Base-by-base conservation (phyloP, 2,113 vertebrate genomes). In the Percopsis transmontana region DNA sequence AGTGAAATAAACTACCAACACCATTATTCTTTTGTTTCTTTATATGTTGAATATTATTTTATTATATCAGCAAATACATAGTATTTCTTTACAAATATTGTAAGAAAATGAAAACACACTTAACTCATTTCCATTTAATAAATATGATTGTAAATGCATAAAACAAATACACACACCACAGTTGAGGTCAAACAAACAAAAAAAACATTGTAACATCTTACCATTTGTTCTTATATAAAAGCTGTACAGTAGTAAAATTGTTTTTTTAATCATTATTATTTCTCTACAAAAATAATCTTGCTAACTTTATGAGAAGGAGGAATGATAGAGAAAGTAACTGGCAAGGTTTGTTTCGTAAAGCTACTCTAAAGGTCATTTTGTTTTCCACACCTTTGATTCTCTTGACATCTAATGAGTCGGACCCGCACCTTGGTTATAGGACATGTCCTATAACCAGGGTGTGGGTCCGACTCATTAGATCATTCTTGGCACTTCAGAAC, bases 61-160 rank as follows among this genome's bases (percentile, higher is more conserved):
- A 82, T 82, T 82, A 87, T 73, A 82, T 85, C 59, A 23, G 62
- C 71, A 86, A 86, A 88, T 87, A 88, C 81, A 86, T 76, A 62
- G 55, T 82, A 71, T 85, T 77, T 79, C 76, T 87, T 66, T 85
- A 80, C 75, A 88, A 89, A 87, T 72, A 79, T 74, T 76, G 76
- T 76, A 87, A 89, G 82, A 88, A 92, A 90, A 87, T 68, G 74
- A 83, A 85, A 87, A 87, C 81, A 89, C 79, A 72, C 65, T 74
- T 73, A 85, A 90, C 86, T 86, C 70, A 85, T 88, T 87, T 85
- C 87, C 78, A 89, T 91, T 90, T 90, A 91, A 92, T 92, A 93
- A 93, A 93, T 92, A 93, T 90, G 85, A 91, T 91, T 92, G 90
- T 90, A 92, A 91, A 92, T 91, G 88, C 91, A 91, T 87, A 74